A percentile compares a stretch with the other conserved stretches of the same genome.
Evolutionary conservation across 2,113 vertebrate species (phyloP).

Genomic region (Numenius arquata): DNA sequence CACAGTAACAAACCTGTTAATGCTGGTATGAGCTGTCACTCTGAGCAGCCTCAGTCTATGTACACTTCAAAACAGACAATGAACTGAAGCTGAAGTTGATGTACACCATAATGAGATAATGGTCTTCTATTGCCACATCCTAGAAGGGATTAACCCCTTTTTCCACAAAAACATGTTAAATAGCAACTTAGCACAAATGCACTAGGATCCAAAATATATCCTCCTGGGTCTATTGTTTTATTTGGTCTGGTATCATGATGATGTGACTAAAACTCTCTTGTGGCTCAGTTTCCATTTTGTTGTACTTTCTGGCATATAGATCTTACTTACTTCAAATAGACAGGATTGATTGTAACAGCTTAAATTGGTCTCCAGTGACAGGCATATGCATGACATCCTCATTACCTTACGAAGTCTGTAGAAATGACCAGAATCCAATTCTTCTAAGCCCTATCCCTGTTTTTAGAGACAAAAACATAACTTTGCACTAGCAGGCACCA

Average conservation of each 20-base stretch:
- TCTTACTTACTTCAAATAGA: background rate
- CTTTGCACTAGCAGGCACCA: background rate
- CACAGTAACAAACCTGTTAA: background rate
- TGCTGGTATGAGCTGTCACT: background rate
- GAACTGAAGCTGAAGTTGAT: background rate
- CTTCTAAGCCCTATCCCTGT: background rate
- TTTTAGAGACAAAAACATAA: background rate
- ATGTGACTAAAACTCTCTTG: background rate
- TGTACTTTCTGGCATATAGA: background rate
- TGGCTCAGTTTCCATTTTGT: background rate
- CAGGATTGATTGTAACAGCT: background rate
- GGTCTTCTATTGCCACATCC: background rate
- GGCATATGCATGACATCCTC: background rate
- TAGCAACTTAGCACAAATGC: background rate
- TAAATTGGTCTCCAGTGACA: background rate
- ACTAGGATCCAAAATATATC: background rate
- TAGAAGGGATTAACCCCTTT: background rate
- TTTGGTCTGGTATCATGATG: background rate
- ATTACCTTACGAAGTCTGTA: background rate
- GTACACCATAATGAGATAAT: background rate
- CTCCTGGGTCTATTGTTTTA: background rate
- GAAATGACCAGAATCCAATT: background rate
- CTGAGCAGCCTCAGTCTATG: background rate
- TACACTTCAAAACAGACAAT: background rate
- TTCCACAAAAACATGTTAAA: background rate